Evolutionary conservation across 2,113 vertebrate genomes (phyloP).

Genomic region (Athene noctua): DNA sequence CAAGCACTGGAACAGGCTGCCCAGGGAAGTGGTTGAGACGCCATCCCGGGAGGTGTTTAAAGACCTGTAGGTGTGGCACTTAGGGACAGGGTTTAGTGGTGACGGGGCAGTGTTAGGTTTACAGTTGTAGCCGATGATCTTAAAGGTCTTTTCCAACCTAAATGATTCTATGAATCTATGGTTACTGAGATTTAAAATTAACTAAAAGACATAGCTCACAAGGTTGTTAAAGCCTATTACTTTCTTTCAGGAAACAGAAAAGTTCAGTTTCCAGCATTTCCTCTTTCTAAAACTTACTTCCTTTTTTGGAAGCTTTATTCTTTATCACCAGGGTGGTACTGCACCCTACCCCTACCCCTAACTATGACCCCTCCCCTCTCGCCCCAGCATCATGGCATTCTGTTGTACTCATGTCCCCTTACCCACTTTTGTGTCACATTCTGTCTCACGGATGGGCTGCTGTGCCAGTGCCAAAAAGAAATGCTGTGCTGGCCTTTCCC

Average conservation of each 20-base stretch:
- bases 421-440: neutral
- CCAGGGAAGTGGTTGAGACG: neutral
- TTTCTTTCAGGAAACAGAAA: neutral
- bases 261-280: neutral
- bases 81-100: neutral
- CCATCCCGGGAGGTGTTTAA: neutral
- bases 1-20: neutral
- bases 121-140: accelerated
- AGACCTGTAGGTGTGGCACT: accelerated
- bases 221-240: neutral
- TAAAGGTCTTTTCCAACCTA: neutral
- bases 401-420: neutral
- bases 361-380: neutral
- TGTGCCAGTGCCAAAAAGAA: constrained; percentile 6
- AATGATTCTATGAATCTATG: neutral
- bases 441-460: neutral
- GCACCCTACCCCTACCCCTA: neutral
- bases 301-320: neutral
- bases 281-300: neutral
- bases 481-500: constrained; percentile 23
- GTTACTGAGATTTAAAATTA: neutral
- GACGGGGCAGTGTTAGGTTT: neutral
- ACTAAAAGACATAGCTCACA: neutral
- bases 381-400: neutral
- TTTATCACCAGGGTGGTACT: neutral